These are phyloP conservation scores for Melozone crissalis DNA, from an alignment of 2,113 vertebrate species.

Conservation along the genomic window DNA sequence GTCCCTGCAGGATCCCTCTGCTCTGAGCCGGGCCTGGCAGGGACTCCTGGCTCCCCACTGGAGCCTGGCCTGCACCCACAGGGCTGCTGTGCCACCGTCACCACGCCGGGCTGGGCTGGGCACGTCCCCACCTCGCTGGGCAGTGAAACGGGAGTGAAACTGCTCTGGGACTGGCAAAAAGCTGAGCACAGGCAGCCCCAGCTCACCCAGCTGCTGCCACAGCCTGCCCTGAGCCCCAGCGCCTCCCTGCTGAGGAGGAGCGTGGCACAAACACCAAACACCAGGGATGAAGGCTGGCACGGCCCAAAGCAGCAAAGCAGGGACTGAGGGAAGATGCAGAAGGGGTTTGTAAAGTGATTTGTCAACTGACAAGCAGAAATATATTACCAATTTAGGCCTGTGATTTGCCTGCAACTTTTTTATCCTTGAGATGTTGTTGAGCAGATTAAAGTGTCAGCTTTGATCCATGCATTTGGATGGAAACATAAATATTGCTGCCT, in stretches of 20 bases:
- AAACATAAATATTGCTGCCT: slow-evolving; percentile 53
- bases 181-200: neutral
- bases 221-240: neutral
- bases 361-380: slow-evolving; percentile 67
- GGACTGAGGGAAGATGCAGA: neutral
- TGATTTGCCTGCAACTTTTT: slow-evolving; percentile 74
- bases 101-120: too few species aligned
- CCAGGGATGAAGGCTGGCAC: neutral
- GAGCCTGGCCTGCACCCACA: neutral
- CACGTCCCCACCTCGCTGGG: rapidly evolving
- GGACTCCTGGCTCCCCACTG: rapidly evolving
- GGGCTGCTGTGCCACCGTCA: rapidly evolving
- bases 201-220: neutral
- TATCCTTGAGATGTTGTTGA: slow-evolving; percentile 72
- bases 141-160: rapidly evolving
- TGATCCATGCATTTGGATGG: slow-evolving; percentile 67
- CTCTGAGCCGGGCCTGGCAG: neutral
- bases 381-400: slow-evolving; percentile 61
- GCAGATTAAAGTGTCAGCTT: slow-evolving; percentile 73
- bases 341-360: slow-evolving; percentile 55
- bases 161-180: neutral
- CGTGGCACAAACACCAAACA: neutral
- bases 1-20: neutral
- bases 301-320: neutral
- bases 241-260: neutral